Evolutionary conservation across 92 coral and sea anemone species (phyloP).

Genomic region (Umimayanthus kanabou): DNA sequence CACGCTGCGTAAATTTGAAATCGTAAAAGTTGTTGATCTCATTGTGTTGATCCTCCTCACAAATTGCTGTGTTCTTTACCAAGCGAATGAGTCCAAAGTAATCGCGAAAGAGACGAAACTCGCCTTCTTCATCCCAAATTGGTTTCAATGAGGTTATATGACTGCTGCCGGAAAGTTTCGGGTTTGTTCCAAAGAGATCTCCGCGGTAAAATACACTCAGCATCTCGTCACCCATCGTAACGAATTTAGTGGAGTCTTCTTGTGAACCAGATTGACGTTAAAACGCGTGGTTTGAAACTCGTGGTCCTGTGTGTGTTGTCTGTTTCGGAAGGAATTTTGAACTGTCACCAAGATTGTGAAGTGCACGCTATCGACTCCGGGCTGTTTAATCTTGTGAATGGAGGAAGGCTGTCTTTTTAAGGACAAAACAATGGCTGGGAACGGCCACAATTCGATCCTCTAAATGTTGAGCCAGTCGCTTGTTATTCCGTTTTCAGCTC

Average conservation of each 20-base stretch:
- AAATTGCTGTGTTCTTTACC: slow-evolving; percentile 80
- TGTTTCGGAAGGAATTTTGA: slow-evolving; percentile 3
- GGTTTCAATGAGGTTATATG: slow-evolving; percentile 67
- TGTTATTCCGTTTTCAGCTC: slow-evolving; percentile 46
- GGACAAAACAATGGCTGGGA: slow-evolving; percentile 8
- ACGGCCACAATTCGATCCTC: slow-evolving; percentile 48
- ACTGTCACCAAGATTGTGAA: not conserved
- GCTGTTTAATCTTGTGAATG: slow-evolving; percentile 57
- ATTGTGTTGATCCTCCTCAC: slow-evolving; percentile 58
- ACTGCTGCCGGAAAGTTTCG: slow-evolving; percentile 74
- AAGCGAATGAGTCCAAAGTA: slow-evolving; percentile 94
- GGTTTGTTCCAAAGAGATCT: slow-evolving; percentile 81
- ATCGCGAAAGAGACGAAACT: slow-evolving; percentile 95
- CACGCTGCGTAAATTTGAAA: slow-evolving; percentile 77
- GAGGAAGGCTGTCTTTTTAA: slow-evolving; percentile 43
- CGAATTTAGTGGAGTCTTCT: not conserved
- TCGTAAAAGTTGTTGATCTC: slow-evolving; percentile 80
- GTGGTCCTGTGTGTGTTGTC: slow-evolving; percentile 12
- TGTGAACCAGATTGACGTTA: not conserved
- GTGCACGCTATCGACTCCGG: slow-evolving; percentile 37
- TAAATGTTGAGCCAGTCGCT: slow-evolving; percentile 54
- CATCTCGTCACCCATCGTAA: slow-evolving; percentile 99
- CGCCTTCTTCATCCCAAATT: slow-evolving; percentile 85
- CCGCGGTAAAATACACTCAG: slow-evolving; percentile 91
- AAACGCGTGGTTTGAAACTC: slow-evolving; percentile 17